These are phyloP conservation scores for Mercenaria mercenaria DNA, from an alignment of 1,140 invertebrate genomes.

Conservation along the genomic window DNA sequence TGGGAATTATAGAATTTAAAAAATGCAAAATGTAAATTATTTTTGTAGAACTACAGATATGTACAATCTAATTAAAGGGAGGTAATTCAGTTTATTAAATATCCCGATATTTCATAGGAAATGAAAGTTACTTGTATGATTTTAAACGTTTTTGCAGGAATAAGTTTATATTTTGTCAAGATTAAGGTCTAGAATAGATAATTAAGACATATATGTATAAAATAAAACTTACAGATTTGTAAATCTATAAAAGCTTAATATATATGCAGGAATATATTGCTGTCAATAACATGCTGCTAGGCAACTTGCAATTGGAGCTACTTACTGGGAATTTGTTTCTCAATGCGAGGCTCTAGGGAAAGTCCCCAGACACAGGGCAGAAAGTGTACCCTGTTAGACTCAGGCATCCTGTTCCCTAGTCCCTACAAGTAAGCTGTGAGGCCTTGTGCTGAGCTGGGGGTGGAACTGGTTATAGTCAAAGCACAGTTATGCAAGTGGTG, in stretches of 20 bases:
- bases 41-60: too few relatives aligned
- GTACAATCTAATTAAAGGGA: slow-evolving; percentile 4
- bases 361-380: slow-evolving; percentile 61
- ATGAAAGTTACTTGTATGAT: too few relatives aligned
- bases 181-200: too few relatives aligned
- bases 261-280: background rate
- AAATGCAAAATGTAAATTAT: too few relatives aligned
- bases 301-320: slow-evolving; percentile 64
- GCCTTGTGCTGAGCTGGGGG: slow-evolving; percentile 37
- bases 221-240: background rate
- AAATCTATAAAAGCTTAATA: background rate
- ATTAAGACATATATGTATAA: background rate
- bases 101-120: too few relatives aligned
- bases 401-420: slow-evolving; percentile 14
- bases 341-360: slow-evolving; percentile 50
- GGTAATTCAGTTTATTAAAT: background rate
- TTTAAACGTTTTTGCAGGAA: too few relatives aligned
- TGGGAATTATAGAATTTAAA: too few relatives aligned
- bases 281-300: slow-evolving; percentile 24
- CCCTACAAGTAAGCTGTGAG: slow-evolving; percentile 38
- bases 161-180: too few relatives aligned
- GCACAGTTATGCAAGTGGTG: slow-evolving; percentile 64
- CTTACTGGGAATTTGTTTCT: slow-evolving; percentile 28
- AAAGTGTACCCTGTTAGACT: slow-evolving; percentile 33
- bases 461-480: slow-evolving; percentile 50